Conservation (phyloP, 2,113 vertebrate genomes). For the Plecotus auritus region DNA sequence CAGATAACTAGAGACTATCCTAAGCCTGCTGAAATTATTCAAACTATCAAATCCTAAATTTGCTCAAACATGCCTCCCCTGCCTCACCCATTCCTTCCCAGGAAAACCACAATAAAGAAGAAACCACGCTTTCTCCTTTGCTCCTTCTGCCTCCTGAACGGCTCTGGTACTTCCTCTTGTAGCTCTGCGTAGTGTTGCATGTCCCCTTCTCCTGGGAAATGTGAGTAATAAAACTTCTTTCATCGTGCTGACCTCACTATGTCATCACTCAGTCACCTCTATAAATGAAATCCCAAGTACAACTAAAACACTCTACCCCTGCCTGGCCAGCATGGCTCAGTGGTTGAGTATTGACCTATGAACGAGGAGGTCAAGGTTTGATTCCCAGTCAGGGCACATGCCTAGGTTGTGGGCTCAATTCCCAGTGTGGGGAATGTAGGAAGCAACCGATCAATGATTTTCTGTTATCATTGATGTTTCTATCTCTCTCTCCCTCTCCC, state of each 20-base stretch:
- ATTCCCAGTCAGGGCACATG: no score
- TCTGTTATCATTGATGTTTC: no score
- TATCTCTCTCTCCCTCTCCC: no score
- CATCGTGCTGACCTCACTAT: neutral
- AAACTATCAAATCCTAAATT: neutral
- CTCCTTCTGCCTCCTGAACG: neutral
- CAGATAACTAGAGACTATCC: neutral
- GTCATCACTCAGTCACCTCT: neutral
- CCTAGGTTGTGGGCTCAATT: no score
- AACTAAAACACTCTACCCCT: neutral
- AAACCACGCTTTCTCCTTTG: neutral
- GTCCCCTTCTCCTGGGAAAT: neutral
- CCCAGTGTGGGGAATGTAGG: no score
- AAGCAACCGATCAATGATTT: no score
- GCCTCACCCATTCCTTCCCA: neutral
- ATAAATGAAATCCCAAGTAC: neutral
- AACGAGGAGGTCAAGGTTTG: no score
- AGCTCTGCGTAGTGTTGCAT: neutral
- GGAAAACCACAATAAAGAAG: neutral
- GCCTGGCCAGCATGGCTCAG: no score
- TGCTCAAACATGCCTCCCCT: neutral
- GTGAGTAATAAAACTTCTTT: neutral
- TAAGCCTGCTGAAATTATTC: neutral
- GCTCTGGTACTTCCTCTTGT: neutral
- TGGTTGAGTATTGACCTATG: no score